phyloP scores from a whole-genome alignment of 1,140 invertebrate genomes.

The Nylanderia fulva region DNA sequence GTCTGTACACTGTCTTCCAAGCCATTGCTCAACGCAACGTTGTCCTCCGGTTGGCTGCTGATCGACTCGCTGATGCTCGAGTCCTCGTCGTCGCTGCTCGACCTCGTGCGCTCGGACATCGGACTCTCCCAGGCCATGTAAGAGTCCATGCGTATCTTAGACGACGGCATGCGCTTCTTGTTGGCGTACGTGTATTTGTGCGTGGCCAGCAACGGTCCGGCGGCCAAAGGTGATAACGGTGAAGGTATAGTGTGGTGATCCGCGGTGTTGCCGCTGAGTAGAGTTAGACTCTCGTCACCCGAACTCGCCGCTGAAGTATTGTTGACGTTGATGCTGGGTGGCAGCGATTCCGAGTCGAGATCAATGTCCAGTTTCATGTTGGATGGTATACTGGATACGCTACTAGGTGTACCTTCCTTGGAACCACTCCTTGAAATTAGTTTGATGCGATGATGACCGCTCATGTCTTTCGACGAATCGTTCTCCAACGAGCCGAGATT shows the following conservation, averaged over 20 bases:
- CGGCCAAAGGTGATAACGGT: slow-evolving; percentile 81
- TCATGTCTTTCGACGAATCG: slow-evolving; percentile 75
- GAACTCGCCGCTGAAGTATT: slow-evolving; percentile 80
- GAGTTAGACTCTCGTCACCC: slow-evolving; percentile 80
- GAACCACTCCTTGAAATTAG: slow-evolving; percentile 78
- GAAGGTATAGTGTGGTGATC: slow-evolving; percentile 82
- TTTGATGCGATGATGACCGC: slow-evolving; percentile 68
- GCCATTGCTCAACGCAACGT: slow-evolving; percentile 77
- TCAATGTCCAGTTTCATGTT: slow-evolving; percentile 82
- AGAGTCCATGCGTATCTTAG: slow-evolving; percentile 74
- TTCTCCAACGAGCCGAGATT: slow-evolving; percentile 72
- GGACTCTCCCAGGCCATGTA: slow-evolving; percentile 82
- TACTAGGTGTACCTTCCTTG: slow-evolving; percentile 81
- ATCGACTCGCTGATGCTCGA: slow-evolving; percentile 80
- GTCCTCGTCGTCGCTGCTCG: slow-evolving; percentile 81
- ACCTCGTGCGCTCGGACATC: slow-evolving; percentile 78
- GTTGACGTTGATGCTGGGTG: slow-evolving; percentile 77
- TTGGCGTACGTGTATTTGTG: slow-evolving; percentile 84
- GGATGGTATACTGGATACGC: slow-evolving; percentile 77
- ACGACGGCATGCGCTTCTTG: slow-evolving; percentile 78
- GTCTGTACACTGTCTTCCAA: slow-evolving; percentile 75
- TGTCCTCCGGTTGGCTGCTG: slow-evolving; percentile 80
- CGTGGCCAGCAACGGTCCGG: slow-evolving; percentile 82
- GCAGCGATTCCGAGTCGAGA: slow-evolving; percentile 79
- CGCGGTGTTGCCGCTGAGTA: slow-evolving; percentile 79